These are phyloP conservation scores for Drosophila fulvimacula DNA, from an alignment of 2,888 invertebrate species.

Conservation along the genomic window DNA sequence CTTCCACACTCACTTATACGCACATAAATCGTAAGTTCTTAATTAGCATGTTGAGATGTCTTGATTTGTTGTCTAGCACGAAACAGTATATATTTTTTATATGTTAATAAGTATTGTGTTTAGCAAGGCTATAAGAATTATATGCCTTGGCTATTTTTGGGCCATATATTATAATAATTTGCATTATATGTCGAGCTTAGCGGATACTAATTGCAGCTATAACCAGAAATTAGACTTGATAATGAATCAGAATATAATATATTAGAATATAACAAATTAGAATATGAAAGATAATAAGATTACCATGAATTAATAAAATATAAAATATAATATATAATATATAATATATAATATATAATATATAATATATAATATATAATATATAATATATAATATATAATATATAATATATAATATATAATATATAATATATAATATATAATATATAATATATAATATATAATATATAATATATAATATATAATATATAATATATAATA, in stretches of 20 bases:
- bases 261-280: neutral
- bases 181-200: neutral
- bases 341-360: no score
- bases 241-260: neutral
- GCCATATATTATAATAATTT: neutral
- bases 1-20: neutral
- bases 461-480: no score
- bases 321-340: no score
- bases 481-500: no score
- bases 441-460: no score
- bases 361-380: no score
- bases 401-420: no score
- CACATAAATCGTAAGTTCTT: conserved; percentile 43
- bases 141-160: conserved; percentile 1
- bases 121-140: conserved; percentile 39
- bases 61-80: conserved; percentile 45
- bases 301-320: neutral
- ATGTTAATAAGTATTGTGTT: conserved; percentile 20
- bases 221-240: neutral
- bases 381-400: no score
- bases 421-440: no score
- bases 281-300: neutral
- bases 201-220: neutral
- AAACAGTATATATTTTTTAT: conserved; percentile 4
- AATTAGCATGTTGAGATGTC: conserved; percentile 43